Evolutionary conservation across 2,113 vertebrate species (phyloP).

Genomic region (Dicerorhinus sumatrensis): DNA sequence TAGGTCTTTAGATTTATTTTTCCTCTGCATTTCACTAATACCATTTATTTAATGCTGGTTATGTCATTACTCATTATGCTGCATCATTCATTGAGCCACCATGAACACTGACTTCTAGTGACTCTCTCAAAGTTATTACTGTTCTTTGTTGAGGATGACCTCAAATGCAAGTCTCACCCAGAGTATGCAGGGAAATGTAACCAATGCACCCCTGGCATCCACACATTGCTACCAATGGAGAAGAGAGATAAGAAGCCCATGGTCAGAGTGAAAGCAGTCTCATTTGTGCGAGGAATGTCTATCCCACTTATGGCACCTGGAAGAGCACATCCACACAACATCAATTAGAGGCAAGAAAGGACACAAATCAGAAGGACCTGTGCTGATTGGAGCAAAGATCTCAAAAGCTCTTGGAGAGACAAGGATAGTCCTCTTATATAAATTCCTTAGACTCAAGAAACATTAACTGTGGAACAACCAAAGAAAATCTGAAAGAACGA

Average conservation of each 20-base stretch:
- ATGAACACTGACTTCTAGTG: neutral
- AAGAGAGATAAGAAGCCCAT: neutral
- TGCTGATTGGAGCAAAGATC: neutral
- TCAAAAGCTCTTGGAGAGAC: neutral
- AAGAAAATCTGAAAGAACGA: neutral
- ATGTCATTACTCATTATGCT: neutral
- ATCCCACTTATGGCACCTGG: neutral
- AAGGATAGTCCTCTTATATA: neutral
- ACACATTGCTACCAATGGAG: neutral
- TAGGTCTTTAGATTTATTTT: neutral
- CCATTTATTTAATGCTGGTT: neutral
- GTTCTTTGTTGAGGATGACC: neutral
- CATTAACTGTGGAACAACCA: neutral
- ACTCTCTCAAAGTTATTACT: neutral
- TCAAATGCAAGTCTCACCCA: neutral
- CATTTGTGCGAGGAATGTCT: neutral
- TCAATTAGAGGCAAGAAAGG: neutral
- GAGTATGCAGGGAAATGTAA: neutral
- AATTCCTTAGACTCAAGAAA: neutral
- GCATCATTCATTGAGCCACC: neutral
- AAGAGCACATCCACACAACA: neutral
- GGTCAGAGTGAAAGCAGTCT: neutral
- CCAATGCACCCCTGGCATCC: neutral
- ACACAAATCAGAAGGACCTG: neutral
- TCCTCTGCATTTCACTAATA: neutral